phyloP scores from a whole-genome alignment of 1,140 invertebrate genomes.

The Brachionus paranguensis region DNA sequence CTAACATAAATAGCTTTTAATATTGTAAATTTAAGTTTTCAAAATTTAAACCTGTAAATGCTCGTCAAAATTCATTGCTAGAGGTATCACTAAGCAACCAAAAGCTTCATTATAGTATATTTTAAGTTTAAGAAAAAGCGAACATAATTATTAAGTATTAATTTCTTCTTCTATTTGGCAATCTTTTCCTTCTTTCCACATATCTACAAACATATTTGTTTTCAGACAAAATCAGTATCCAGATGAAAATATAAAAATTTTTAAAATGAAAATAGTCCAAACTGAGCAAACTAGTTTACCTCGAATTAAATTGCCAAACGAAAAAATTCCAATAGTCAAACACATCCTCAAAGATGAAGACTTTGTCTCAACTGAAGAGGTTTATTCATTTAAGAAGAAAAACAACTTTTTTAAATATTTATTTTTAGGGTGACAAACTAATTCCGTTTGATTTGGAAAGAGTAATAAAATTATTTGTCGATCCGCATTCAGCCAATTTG shows the following conservation, averaged over 20 bases:
- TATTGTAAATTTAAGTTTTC: neutral
- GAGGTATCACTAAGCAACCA: neutral
- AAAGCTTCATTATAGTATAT: neutral
- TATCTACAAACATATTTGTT: neutral
- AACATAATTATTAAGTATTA: neutral
- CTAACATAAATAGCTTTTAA: neutral
- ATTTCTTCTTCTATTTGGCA: neutral
- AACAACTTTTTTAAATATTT: neutral
- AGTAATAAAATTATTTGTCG: slow-evolving; percentile 53
- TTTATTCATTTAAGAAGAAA: slow-evolving; percentile 35
- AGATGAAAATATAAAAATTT: neutral
- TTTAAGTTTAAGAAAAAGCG: neutral
- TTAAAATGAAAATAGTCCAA: neutral
- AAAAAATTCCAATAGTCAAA: slow-evolving; percentile 48
- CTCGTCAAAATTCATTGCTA: neutral
- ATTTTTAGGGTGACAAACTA: neutral
- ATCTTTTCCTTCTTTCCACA: neutral
- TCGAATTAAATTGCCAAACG: slow-evolving; percentile 22
- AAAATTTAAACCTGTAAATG: neutral
- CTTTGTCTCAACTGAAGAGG: slow-evolving; percentile 46
- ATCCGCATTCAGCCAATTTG: slow-evolving; percentile 53
- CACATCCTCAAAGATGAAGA: slow-evolving; percentile 54
- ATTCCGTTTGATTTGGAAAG: slow-evolving; percentile 50
- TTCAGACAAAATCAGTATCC: neutral
- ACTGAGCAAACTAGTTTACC: neutral